Evolutionary conservation across 2,888 invertebrate species (phyloP).

Genomic region (Brassicogethes aeneus): DNA sequence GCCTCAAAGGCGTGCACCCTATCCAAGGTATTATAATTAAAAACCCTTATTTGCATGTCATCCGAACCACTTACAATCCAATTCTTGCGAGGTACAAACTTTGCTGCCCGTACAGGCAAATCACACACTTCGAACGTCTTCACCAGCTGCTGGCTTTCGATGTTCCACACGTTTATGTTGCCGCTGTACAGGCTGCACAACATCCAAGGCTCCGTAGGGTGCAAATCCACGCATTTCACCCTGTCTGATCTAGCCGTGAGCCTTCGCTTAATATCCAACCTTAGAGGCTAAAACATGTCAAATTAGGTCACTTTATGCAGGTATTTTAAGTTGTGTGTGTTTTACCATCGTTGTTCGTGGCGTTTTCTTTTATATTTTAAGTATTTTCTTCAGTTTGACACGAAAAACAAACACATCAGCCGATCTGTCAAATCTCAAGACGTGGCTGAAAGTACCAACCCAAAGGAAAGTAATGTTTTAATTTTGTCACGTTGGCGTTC

Average conservation of each 20-base stretch:
- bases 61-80: conserved; percentile 98
- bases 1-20: conserved; percentile 94
- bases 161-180: conserved; percentile 99
- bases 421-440: conserved; percentile 5
- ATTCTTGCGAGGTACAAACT: conserved; percentile 95
- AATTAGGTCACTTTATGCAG: neutral
- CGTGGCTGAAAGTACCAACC: conserved; percentile 4
- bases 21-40: conserved; percentile 98
- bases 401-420: conserved; percentile 19
- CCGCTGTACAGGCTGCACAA: conserved; percentile 97
- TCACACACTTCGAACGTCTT: conserved; percentile 93
- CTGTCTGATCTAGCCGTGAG: conserved; percentile 96
- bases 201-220: conserved; percentile 98
- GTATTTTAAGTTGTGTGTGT: too few relatives aligned
- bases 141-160: conserved; percentile 86
- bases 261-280: conserved; percentile 96
- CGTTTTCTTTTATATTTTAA: too few relatives aligned
- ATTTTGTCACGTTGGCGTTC: too few relatives aligned
- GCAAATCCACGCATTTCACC: conserved; percentile 96
- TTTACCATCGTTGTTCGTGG: too few relatives aligned
- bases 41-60: conserved; percentile 90
- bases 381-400: conserved; percentile 8
- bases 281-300: conserved; percentile 72
- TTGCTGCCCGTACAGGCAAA: conserved; percentile 89
- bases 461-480: too few relatives aligned